Percentiles rank a stretch among this genome's conserved stretches.
phyloP scores from a whole-genome alignment of 2,797 vertebrate species.

The Picus viridis region DNA sequence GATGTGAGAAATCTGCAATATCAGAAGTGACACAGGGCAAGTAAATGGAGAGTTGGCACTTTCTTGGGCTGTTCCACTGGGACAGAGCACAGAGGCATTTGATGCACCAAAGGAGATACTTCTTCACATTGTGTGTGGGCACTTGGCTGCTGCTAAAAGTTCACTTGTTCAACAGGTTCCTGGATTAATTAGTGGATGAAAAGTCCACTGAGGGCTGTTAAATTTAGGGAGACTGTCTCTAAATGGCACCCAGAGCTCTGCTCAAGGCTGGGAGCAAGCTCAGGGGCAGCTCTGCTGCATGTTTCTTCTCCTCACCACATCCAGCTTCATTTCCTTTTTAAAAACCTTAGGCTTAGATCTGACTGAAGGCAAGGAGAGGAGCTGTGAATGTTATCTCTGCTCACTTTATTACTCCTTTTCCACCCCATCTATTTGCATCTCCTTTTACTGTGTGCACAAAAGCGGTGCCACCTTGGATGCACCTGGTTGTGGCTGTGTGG shows the following conservation, averaged over 20 bases:
- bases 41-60: background rate
- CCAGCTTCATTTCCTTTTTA: background rate
- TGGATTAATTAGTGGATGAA: background rate
- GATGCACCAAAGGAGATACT: background rate
- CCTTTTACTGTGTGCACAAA: background rate
- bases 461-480: background rate
- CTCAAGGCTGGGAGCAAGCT: background rate
- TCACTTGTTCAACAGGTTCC: background rate
- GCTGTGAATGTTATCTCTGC: background rate
- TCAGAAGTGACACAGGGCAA: background rate
- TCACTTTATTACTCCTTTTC: background rate
- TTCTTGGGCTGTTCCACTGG: background rate
- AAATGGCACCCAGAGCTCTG: background rate
- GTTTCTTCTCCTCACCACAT: background rate
- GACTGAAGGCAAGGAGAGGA: background rate
- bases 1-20: background rate
- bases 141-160: background rate
- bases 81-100: background rate
- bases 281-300: background rate
- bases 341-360: background rate
- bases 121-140: background rate
- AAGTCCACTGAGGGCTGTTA: background rate
- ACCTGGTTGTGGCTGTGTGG: accelerated
- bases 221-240: background rate
- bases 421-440: background rate